phyloP scores from a whole-genome alignment of 1,140 invertebrate genomes.

The Formica exsecta region DNA sequence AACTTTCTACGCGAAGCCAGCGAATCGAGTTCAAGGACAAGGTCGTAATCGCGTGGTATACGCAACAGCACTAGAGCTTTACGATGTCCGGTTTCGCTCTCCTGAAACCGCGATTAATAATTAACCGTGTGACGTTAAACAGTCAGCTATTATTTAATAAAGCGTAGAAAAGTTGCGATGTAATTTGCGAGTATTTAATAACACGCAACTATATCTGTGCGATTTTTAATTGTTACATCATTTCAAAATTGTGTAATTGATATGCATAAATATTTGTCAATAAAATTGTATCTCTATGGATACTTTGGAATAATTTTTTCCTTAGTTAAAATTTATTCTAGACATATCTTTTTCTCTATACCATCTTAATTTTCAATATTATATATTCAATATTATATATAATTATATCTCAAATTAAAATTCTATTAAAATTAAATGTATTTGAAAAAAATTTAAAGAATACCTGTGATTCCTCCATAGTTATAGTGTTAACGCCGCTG shows the following conservation, averaged over 20 bases:
- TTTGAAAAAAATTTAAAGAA: neutral
- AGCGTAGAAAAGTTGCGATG: neutral
- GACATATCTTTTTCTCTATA: neutral
- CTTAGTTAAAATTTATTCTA: neutral
- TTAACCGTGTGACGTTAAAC: conserved; percentile 31
- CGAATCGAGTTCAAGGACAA: conserved; percentile 97
- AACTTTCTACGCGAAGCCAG: conserved; percentile 94
- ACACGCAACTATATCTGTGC: neutral
- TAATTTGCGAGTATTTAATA: neutral
- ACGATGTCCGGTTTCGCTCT: conserved; percentile 91
- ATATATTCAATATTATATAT: conserved; percentile 19
- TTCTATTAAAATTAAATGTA: no score
- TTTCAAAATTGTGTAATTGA: neutral
- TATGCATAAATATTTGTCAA: neutral
- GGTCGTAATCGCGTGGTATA: conserved; percentile 97
- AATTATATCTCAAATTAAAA: conserved; percentile 2
- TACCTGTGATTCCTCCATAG: conserved; percentile 92
- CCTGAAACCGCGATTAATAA: conserved; percentile 84
- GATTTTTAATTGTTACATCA: neutral
- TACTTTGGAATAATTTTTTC: neutral
- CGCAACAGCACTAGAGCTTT: conserved; percentile 94
- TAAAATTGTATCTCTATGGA: neutral
- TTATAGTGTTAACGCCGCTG: conserved; percentile 91
- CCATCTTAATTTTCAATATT: neutral
- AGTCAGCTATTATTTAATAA: conserved; percentile 8